These are phyloP conservation scores for Pristionchus mayeri DNA, from an alignment of 2,888 invertebrate genomes.

Conservation along the genomic window DNA sequence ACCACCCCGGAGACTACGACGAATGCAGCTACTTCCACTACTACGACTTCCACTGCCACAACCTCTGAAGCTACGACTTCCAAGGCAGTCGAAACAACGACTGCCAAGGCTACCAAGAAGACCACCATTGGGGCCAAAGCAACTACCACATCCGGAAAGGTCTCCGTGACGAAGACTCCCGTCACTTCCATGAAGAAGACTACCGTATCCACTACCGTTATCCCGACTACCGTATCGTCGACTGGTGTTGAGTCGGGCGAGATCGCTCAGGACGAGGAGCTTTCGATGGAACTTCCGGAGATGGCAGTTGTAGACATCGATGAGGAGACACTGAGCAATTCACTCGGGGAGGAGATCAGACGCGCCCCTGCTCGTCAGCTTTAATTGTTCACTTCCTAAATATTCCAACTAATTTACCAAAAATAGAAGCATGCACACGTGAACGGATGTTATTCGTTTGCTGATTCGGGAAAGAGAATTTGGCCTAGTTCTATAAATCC, in stretches of 20 bases:
- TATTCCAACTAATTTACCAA: no score
- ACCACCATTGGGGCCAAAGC: neutral
- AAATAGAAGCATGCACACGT: no score
- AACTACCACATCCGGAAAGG: neutral
- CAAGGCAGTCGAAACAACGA: neutral
- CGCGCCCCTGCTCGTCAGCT: constrained; percentile 58
- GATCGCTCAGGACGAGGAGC: constrained; percentile 1
- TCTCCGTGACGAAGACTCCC: neutral
- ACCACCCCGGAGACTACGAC: neutral
- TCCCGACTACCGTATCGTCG: neutral
- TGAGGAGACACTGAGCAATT: constrained; percentile 44
- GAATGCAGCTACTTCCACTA: neutral
- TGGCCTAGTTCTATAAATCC: no score
- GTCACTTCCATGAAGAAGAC: neutral
- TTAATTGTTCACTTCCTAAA: no score
- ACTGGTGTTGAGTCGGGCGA: neutral
- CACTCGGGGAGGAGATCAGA: constrained; percentile 54
- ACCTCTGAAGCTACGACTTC: neutral
- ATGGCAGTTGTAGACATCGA: neutral
- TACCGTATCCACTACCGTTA: neutral
- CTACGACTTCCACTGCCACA: neutral
- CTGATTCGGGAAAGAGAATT: no score
- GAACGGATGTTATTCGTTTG: no score
- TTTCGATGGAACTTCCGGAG: neutral
- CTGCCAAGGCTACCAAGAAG: neutral